phyloP scores from a whole-genome alignment of 2,888 invertebrate genomes.

The Limnephilus marmoratus region DNA sequence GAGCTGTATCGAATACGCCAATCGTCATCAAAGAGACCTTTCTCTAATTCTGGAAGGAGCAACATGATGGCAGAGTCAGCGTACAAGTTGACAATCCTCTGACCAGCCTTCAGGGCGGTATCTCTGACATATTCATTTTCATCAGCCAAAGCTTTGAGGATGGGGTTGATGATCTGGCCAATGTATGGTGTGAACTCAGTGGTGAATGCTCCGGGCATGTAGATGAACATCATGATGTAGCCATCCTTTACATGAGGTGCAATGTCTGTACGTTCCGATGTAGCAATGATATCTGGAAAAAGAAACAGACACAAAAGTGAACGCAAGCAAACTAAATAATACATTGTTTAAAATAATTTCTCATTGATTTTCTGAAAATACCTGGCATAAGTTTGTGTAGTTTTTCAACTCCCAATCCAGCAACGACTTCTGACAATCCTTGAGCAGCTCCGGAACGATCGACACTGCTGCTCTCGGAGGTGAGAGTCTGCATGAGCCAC shows the following conservation, averaged over 20 bases:
- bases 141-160: slow-evolving; percentile 97
- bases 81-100: slow-evolving; percentile 96
- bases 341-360: neutral
- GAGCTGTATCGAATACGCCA: slow-evolving; percentile 98
- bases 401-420: slow-evolving; percentile 96
- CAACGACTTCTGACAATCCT: slow-evolving; percentile 98
- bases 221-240: slow-evolving; percentile 99
- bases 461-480: slow-evolving; percentile 96
- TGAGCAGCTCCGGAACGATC: slow-evolving; percentile 97
- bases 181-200: slow-evolving; percentile 97
- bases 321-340: neutral
- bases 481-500: slow-evolving; percentile 98
- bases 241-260: slow-evolving; percentile 99
- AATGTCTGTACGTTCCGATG: slow-evolving; percentile 94
- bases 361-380: slow-evolving; percentile 66
- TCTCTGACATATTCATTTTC: slow-evolving; percentile 99
- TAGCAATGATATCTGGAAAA: slow-evolving; percentile 89
- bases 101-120: slow-evolving; percentile 97
- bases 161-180: slow-evolving; percentile 97
- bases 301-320: neutral
- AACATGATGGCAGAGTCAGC: slow-evolving; percentile 96
- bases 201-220: slow-evolving; percentile 98
- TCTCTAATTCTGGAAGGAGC: slow-evolving; percentile 94
- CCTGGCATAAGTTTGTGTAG: slow-evolving; percentile 97
- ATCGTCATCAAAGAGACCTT: slow-evolving; percentile 97